Evolutionary conservation across 2,888 invertebrate genomes (phyloP), one percentile per base, ranked within the genome.

Genomic region (Cremastobaeus sp.): DNA sequence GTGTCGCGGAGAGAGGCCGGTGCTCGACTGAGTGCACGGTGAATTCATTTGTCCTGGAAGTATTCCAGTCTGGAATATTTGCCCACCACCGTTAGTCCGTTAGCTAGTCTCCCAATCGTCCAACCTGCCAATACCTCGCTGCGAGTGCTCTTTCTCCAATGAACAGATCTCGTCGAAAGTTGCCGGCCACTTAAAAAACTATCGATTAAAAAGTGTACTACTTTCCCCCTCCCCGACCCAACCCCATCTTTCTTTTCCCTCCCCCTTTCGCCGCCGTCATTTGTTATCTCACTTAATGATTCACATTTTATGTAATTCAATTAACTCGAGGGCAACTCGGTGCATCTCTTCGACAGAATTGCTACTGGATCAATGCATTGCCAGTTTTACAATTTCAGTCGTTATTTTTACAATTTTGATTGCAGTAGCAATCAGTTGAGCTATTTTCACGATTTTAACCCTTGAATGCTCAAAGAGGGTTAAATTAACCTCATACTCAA

Each of bases 1-100:
- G 76, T 73, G 78, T 69, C 81, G 71, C 83, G 83, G 84, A 84
- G 85, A 84, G 84, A 85, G 85, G 85, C 84, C 82, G 84, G 79
- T 82, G 81, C 82, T 78, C 83, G 83, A 86, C 86, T 87, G 82
- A 79, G 68, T 80, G 78, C 77, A 79, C 77, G 74, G 69, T 65
- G 81, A 80, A 84, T 82, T 82, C 82, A 76, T 79, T 81, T 79
- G 79, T 81, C 81, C 82, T 79, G 81, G 70, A 70, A 70, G 41
- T 70, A 70, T 70, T 64, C 70, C 62, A 62, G 70, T 12, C 70
- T 62, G 70, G 81, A 81, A 79, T 82, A 81, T 77, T 80, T 80
- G 76, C 78, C 82, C 82, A 82, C 84, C 80, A 81, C 79, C 79
- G 69, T 52, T 69, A 59, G 62, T 69, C 65, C 52, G 66, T 78